phyloP scores from a whole-genome alignment of 2,888 invertebrate species.

The Plebejus melissa region DNA sequence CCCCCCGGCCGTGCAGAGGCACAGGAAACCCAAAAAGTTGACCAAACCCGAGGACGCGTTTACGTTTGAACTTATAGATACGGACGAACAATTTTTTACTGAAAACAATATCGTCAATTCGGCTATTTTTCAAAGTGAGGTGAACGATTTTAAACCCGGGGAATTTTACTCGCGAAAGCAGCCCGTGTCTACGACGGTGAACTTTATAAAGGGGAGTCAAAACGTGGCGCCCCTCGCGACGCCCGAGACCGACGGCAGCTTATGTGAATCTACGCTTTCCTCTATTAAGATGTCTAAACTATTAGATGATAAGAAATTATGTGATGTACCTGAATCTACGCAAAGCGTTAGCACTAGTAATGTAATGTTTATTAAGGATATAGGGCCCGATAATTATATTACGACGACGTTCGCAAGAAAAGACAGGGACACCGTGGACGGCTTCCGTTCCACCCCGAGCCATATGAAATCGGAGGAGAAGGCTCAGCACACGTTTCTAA shows the following conservation, averaged over 20 bases:
- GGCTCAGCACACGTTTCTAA: conserved; percentile 68
- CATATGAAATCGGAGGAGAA: conserved; percentile 71
- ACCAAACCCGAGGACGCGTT: conserved; percentile 87
- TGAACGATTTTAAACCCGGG: conserved; percentile 72
- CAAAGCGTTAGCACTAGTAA: conserved; percentile 73
- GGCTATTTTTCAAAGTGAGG: conserved; percentile 58
- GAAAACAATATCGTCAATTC: conserved; percentile 73
- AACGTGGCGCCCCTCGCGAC: conserved; percentile 79
- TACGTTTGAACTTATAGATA: conserved; percentile 90
- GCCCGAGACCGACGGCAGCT: conserved; percentile 80
- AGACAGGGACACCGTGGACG: conserved; percentile 58
- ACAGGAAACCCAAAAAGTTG: conserved; percentile 83
- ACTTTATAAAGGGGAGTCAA: conserved; percentile 61
- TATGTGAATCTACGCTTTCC: conserved; percentile 77
- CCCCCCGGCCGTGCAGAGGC: conserved; percentile 84
- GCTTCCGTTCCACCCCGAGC: conserved; percentile 59
- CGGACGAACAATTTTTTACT: conserved; percentile 83
- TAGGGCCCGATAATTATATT: conserved; percentile 86
- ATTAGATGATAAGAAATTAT: conserved; percentile 62
- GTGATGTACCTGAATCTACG: conserved; percentile 66
- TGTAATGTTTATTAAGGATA: conserved; percentile 81
- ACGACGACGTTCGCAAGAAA: conserved; percentile 81
- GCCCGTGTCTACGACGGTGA: conserved; percentile 58
- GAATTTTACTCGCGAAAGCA: conserved; percentile 72
- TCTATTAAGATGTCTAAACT: conserved; percentile 72